phyloP scores from a whole-genome alignment of 2,797 vertebrate genomes.

The Sus cebifrons region DNA sequence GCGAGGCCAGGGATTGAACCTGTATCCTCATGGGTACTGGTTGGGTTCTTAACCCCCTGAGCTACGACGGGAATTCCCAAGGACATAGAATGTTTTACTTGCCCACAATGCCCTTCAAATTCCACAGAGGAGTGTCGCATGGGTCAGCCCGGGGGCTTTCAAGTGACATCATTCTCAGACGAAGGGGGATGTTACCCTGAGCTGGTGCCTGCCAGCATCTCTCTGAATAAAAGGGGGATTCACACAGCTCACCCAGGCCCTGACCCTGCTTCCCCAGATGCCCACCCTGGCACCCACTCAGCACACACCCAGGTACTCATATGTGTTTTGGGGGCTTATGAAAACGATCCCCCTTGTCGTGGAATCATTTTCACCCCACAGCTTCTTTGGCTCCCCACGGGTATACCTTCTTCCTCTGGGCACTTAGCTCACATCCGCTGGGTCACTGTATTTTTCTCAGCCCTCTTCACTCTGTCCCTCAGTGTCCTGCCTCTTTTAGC shows the following conservation, averaged over 20 bases:
- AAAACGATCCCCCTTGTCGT: no score
- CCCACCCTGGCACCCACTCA: no score
- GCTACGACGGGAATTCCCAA: no score
- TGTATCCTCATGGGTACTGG: no score
- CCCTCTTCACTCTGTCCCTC: background rate
- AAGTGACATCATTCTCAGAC: background rate
- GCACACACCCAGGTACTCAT: background rate
- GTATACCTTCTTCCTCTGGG: fast-evolving
- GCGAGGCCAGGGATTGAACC: no score
- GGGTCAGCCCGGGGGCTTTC: background rate
- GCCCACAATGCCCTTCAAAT: background rate
- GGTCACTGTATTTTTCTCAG: no score
- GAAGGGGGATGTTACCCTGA: background rate
- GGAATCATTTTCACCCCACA: no score
- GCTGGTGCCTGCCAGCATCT: fast-evolving
- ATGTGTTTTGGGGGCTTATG: background rate
- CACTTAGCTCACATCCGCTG: background rate
- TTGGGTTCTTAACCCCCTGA: no score
- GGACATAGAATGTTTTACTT: background rate
- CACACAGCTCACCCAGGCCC: no score
- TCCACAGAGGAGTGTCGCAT: background rate
- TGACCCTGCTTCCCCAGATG: no score
- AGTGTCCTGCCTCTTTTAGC: background rate
- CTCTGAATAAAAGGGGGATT: background rate
- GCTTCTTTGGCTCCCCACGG: background rate